Evolutionary conservation across 2,888 invertebrate species (phyloP), one percentile per base, ranked within the genome.

Genomic region (Drosophila meridiana): DNA sequence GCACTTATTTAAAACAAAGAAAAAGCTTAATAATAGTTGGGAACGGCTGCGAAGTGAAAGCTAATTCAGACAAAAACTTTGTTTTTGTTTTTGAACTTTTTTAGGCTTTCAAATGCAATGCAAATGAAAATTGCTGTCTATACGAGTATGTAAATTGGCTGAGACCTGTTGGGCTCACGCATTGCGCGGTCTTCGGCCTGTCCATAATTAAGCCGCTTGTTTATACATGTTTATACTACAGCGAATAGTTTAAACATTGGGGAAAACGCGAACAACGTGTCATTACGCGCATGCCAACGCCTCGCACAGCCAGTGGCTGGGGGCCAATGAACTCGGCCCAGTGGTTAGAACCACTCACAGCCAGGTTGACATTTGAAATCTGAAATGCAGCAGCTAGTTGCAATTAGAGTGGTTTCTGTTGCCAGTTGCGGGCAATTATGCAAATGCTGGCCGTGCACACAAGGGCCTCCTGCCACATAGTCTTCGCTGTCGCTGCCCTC

Each of bases 21-120:
- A 32, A 58, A 45, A 69, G 53, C 56, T 47, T 58, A 63, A 78
- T 76, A 72, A 72, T 62, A 74, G 64, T 42, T 69, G 80, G 80
- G 80, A 80, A 78, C 60, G 34, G 69, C 52, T 32, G 52, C 26
- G 28, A 50, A 87, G 85, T 85, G 85, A 85, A 85, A 85, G 85
- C 82, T 68, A 74, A 81, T 73, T 72, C 69, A 73, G 43, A 62
- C 65, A 60, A 64, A 80, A 80, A 60, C 69, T 62, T 70, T 72
- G 26, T n/a, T 30, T 30, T 30, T 55, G 13, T 13, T 6, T 42
- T 30, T 30, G 4, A 6, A 26, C 14, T 28, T 78, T 81, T 68
- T 67, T 57, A 62, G 73, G 66, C 68, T 28, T 40, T 67, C 59
- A 45, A 61, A 73, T 68, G 69, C 66, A 78, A 78, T 63, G 76